Base-by-base conservation (phyloP, 2,113 vertebrate genomes). In the Oncorhynchus keta region DNA sequence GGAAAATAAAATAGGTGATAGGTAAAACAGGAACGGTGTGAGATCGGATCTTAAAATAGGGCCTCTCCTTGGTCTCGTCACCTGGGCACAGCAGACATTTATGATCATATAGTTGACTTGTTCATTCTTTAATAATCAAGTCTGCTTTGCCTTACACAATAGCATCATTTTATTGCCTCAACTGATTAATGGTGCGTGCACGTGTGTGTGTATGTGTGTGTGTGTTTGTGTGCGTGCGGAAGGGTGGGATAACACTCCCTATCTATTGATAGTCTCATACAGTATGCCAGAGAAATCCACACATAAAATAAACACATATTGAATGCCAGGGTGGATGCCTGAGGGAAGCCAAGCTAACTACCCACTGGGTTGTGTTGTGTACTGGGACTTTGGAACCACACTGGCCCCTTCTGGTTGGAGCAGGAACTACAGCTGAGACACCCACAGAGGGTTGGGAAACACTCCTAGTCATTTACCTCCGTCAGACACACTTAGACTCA, bases 21-120 rank as follows among this genome's bases (percentile, higher is more conserved):
- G 26, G 66, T 30, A 35, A 68, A 68, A 68, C 16, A 16, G 65
- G 39, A 76, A 71, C 86, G 83, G 89, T 89, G 87, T 85, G 81
- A 91, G 79, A 88, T 78, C 74, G 9, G 9, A 74, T 88, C 89
- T 80, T 85, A 92, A 92, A 91, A 91, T 92, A 92, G 89, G 81
- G 8, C 39, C 81, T 86, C 81, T 79, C 76, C 86, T 79, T 73
- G 83, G 81, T 85, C 24, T 86, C 86, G 88, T 88, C 88, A 90
- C 86, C 84, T 90, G 89, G 88, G 89, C 89, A 76, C 78, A 86
- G 86, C 83, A 83, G 78, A 82, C 90, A 85, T 90, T 92, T 87
- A 89, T 84, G 88, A 91, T 91, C 90, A 87, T 87, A 83, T 86
- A 84, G 87, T 85, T 79, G 87, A 90, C 89, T 86, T 1, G 76